Percentiles rank a stretch among this genome's conserved stretches.
phyloP scores from a whole-genome alignment of 1,140 invertebrate genomes.

The Sitophilus oryzae region DNA sequence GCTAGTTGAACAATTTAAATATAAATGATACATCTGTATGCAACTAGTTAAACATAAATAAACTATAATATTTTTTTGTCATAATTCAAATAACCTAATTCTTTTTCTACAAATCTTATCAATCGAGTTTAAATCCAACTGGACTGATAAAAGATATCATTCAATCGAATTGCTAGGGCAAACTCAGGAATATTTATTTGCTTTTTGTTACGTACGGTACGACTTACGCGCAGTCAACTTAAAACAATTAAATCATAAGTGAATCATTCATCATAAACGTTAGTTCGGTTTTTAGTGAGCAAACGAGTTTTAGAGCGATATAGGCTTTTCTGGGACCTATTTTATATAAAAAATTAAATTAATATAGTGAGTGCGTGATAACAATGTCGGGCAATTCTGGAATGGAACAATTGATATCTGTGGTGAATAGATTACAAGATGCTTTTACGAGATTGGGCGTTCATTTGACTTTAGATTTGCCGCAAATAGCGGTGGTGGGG shows the following conservation, averaged over 20 bases:
- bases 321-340: not conserved
- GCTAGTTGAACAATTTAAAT: no score
- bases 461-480: constrained; percentile 95
- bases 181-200: no score
- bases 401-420: constrained; percentile 97
- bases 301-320: constrained; percentile 10
- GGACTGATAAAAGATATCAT: no score
- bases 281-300: not conserved
- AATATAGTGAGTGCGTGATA: not conserved
- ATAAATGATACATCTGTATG: no score
- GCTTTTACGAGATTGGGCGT: constrained; percentile 96
- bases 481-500: constrained; percentile 98
- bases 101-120: no score
- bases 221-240: no score
- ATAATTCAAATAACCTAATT: no score
- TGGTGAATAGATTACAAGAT: constrained; percentile 99
- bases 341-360: not conserved
- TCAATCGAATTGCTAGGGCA: no score
- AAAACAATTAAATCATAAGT: constrained; percentile 7
- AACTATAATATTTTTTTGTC: no score
- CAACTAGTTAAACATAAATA: no score
- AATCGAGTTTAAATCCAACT: no score
- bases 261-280: constrained; percentile 15
- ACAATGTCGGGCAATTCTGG: constrained; percentile 80
- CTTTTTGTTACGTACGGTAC: no score